These are phyloP conservation scores for Prosopocoilus inquinatus DNA, from an alignment of 2,888 invertebrate species.

Conservation along the genomic window DNA sequence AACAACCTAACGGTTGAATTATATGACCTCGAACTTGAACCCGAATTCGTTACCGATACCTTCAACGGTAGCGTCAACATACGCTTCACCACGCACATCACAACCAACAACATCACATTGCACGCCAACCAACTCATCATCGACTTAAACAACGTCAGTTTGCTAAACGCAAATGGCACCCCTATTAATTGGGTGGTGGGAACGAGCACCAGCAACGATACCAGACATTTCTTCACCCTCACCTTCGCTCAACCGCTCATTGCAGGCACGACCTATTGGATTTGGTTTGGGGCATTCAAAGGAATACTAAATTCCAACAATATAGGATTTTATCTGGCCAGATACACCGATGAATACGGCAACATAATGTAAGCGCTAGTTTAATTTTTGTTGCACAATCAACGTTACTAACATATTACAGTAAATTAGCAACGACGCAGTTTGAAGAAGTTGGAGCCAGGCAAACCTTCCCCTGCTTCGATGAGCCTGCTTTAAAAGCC, in stretches of 20 bases:
- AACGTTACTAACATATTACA: slow-evolving; percentile 7
- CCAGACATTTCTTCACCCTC: slow-evolving; percentile 1
- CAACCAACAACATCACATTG: slow-evolving; percentile 4
- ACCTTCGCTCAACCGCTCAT: background rate
- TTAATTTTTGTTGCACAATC: too few relatives aligned
- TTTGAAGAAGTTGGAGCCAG: slow-evolving; percentile 45
- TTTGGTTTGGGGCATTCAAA: slow-evolving; percentile 6
- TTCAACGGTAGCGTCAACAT: slow-evolving; percentile 15
- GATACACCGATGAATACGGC: slow-evolving; percentile 12
- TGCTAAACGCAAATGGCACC: background rate
- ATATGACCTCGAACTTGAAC: slow-evolving; percentile 10
- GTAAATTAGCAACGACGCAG: slow-evolving; percentile 19
- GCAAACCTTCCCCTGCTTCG: slow-evolving; percentile 74
- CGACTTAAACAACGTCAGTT: slow-evolving; percentile 4
- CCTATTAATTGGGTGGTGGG: background rate
- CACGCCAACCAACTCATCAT: slow-evolving; percentile 9
- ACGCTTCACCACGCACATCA: background rate
- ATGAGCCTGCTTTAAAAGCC: slow-evolving; percentile 55
- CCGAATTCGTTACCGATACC: slow-evolving; percentile 13
- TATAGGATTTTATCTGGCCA: slow-evolving; percentile 16
- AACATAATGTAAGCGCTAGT: slow-evolving; percentile 3
- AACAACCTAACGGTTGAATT: slow-evolving; percentile 1
- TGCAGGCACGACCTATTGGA: background rate
- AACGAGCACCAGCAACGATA: background rate
- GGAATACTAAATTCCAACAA: slow-evolving; percentile 4